Evolutionary conservation across 2,888 invertebrate species (phyloP), one percentile per base, ranked within the genome.

Genomic region (Drosophila algonquin): DNA sequence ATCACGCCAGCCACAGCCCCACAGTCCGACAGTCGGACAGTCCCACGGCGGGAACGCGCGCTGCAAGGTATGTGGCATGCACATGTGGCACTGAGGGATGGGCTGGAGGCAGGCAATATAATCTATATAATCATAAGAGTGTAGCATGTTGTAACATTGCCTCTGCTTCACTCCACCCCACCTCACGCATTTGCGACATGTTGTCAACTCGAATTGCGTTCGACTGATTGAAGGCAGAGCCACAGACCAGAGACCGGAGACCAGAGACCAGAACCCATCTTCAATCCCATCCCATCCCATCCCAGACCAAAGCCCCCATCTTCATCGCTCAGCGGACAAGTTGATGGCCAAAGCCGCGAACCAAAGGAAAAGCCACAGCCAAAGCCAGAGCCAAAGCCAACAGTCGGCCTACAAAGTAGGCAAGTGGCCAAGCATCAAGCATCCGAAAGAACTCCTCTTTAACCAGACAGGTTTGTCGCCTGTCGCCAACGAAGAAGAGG

Each of bases 171-270:
- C 16, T 45, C 50, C 57, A 44, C 50, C 65, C 55, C 40, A 35
- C 16, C 72, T 78, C 74, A 86, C 80, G 80, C 86, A 85, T 80
- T 87, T 87, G 89, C 90, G 90, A 90, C 90, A 90, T 90, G 90
- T 90, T 91, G 90, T 91, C 90, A 91, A 90, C 90, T 91, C 77
- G 89, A 91, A 91, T 91, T 90, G 91, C 90, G 90, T 91, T 91
- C 90, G 85, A 86, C 85, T 86, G 85, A 86, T 86, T 86, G 87
- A 86, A 86, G 85, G 80, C 79, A 87, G 71, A 74, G 73, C 71
- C 73, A 63, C 63, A 12, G 35, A 59, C 70, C 64, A 63, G 62
- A 32, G 52, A 14, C 60, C 77, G 58, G 48, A 44, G 65, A 32
- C 32, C 35, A 14, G 12, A 35, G 12, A 12, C 59, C 30, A 62